A percentile compares a stretch with the other conserved stretches of the same genome.
phyloP scores from a whole-genome alignment of 2,113 vertebrate species.

The Sorex fumeus region DNA sequence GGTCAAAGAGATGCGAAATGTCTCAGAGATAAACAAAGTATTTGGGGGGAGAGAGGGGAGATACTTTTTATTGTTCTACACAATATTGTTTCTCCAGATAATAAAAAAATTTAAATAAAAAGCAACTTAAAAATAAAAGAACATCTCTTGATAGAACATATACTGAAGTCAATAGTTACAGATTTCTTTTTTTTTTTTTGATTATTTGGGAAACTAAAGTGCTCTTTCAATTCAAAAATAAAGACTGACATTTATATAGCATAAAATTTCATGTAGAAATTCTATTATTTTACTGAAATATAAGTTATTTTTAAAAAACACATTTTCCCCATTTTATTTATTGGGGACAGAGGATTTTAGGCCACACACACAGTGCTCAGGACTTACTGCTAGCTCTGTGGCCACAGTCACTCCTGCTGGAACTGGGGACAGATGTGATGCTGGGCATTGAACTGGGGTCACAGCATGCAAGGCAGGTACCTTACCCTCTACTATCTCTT shows the following conservation, averaged over 20 bases:
- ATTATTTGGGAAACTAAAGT: no score
- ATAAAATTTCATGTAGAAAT: neutral
- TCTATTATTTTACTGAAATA: neutral
- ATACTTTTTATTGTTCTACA: neutral
- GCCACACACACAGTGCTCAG: no score
- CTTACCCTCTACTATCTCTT: neutral
- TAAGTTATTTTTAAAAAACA: neutral
- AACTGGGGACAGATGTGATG: no score
- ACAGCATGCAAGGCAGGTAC: no score
- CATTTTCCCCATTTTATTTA: no score
- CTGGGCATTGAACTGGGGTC: no score
- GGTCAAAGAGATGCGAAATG: neutral
- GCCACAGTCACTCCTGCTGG: no score
- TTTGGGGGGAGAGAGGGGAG: neutral
- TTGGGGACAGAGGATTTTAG: no score
- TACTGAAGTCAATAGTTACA: neutral
- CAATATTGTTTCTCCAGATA: constrained; percentile 2
- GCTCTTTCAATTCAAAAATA: no score
- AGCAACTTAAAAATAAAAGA: neutral
- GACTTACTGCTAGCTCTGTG: no score
- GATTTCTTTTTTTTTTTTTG: no score
- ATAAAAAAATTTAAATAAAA: constrained; percentile 34
- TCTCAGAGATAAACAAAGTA: neutral
- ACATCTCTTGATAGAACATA: neutral
- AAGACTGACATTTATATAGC: no score